These are phyloP conservation scores for Hirudo medicinalis DNA, from an alignment of 1,140 invertebrate species.

Conservation along the genomic window DNA sequence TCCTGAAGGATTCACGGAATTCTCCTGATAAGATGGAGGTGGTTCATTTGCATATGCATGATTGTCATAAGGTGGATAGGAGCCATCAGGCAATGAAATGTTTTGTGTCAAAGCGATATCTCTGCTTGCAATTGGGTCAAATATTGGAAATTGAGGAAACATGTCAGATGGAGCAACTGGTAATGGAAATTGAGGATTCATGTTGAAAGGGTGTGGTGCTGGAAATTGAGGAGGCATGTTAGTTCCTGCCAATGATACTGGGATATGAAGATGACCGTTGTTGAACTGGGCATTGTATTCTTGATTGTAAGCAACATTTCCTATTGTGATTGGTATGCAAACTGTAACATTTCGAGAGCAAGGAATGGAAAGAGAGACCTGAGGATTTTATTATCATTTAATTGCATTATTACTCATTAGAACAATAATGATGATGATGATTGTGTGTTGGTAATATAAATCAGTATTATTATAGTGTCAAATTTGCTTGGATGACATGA, in stretches of 20 bases:
- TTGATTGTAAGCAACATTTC: conserved; percentile 44
- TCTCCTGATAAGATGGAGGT: not conserved
- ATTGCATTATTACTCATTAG: too few species aligned
- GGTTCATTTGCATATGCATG: too few species aligned
- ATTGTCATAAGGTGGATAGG: not conserved
- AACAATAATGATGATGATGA: too few species aligned
- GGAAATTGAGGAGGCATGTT: conserved; percentile 26
- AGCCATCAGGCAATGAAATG: too few species aligned
- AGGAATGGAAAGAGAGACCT: too few species aligned
- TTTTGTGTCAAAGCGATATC: not conserved
- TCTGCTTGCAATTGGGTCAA: not conserved
- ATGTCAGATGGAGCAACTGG: conserved; percentile 26
- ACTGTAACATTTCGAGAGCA: not conserved
- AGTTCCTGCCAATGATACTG: too few species aligned
- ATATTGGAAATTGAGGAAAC: not conserved
- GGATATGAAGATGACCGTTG: too few species aligned
- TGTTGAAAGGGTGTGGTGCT: conserved; percentile 42
- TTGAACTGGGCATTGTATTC: conserved; percentile 35
- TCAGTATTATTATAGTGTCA: too few species aligned
- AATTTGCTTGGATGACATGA: too few species aligned
- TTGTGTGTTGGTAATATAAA: too few species aligned
- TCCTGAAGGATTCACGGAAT: not conserved
- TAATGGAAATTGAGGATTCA: conserved; percentile 42
- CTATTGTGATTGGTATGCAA: conserved; percentile 26
- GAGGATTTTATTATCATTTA: too few species aligned